phyloP scores from a whole-genome alignment of 1,140 invertebrate species.

The Trypoxylus dichotomus region DNA sequence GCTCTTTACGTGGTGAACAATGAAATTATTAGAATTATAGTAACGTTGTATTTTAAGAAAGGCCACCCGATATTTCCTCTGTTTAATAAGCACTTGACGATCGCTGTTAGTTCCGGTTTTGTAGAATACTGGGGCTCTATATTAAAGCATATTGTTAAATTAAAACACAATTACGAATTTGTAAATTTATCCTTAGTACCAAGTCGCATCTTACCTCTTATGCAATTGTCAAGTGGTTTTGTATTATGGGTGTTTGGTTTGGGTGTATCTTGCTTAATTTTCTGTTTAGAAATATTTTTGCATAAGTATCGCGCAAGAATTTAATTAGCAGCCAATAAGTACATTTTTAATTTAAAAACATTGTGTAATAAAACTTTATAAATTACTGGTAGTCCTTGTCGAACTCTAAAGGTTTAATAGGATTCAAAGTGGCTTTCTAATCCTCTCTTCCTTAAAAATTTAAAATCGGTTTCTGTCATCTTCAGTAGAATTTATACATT shows the following conservation, averaged over 20 bases:
- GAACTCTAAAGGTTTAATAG: too few species aligned
- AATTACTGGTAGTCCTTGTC: too few species aligned
- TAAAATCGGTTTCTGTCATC: too few species aligned
- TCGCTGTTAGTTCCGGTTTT: not conserved
- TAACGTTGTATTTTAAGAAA: conserved; percentile 5
- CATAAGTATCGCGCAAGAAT: not conserved
- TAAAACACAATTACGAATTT: not conserved
- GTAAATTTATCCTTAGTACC: too few species aligned
- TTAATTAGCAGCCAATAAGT: too few species aligned
- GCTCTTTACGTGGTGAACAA: conserved; percentile 8
- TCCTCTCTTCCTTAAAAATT: too few species aligned
- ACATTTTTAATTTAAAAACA: too few species aligned
- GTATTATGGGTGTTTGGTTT: not conserved
- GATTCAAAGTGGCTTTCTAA: too few species aligned
- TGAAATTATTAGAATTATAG: not conserved
- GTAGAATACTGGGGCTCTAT: not conserved
- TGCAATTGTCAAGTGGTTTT: not conserved
- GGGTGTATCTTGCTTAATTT: not conserved
- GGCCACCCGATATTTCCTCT: conserved; percentile 10
- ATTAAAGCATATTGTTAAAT: not conserved
- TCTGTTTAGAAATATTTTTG: conserved; percentile 4
- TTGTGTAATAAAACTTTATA: too few species aligned
- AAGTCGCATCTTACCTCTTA: not conserved
- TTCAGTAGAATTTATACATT: too few species aligned
- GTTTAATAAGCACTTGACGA: not conserved